Evolutionary conservation across 2,888 invertebrate species (phyloP), one percentile per base, ranked within the genome.

Genomic region (Cerastoderma edule): DNA sequence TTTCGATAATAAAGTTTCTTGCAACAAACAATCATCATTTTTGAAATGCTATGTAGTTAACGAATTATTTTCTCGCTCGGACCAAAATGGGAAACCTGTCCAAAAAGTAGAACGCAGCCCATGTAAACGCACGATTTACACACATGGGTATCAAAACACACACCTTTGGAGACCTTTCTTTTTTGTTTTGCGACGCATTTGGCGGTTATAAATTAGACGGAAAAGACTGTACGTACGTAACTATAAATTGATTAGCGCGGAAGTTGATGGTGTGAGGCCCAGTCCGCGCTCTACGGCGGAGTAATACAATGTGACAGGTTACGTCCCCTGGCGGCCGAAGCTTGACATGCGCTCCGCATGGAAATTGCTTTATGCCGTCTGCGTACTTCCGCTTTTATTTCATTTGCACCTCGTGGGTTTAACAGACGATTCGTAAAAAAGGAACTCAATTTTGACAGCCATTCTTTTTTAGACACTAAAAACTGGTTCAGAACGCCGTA

Each of bases 341-440:
- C 22, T 22, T 60, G 60, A 60, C 60, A 39, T 33, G 60, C 39
- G 39, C 60, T 60, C 60, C 60, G 39, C 60, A 60, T 60, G 60
- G 60, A 60, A 60, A 60, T 60, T 60, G 60, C 60, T 60, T 60
- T 60, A 60, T 60, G 60, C 60, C 60, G 60, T 60, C 60, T 60
- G 60, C 60, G 60, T 60, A 60, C 27, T 60, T 60, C 60, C 60
- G 60, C 39, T 27, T 60, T 60, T 60, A 60, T 60, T 60, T 60
- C 35, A 60, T 60, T 60, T 60, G 33, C 60, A 60, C 60, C 60
- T 60, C 60, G 35, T 32, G 60, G 60, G 60, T 39, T 60, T 60
- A 60, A n/a, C 60, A 60, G 60, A 33, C 39, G n/a, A 39, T 24
- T n/a, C 24, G 32, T 60, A 60, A 33, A 60, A 60, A 60, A 39